Conservation (phyloP, 2,888 invertebrate genomes). For the Caenorhabditis plicata region DNA sequence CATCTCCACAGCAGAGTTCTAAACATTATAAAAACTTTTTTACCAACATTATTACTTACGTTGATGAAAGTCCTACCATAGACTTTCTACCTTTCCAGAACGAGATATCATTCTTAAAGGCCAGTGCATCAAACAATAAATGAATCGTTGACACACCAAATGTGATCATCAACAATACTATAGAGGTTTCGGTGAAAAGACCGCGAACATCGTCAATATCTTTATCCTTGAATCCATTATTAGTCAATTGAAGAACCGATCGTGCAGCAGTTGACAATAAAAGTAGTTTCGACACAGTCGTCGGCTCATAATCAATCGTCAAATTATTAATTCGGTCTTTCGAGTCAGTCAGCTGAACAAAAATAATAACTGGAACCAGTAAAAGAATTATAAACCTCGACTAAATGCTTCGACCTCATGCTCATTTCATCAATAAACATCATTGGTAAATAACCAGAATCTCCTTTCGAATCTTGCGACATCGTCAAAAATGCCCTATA, state of each 20-base stretch:
- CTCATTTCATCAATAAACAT: slow-evolving; percentile 81
- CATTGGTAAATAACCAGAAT: slow-evolving; percentile 76
- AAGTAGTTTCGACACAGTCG: slow-evolving; percentile 64
- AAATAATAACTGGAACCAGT: no score
- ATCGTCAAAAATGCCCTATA: no score
- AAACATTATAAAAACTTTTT: slow-evolving; percentile 2
- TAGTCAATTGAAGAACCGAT: slow-evolving; percentile 65
- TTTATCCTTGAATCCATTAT: slow-evolving; percentile 83
- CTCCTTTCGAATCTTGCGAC: neutral
- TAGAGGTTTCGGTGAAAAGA: slow-evolving; percentile 91
- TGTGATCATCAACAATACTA: slow-evolving; percentile 85
- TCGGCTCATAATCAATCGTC: slow-evolving; percentile 51
- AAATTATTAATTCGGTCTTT: slow-evolving; percentile 37
- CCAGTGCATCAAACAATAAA: slow-evolving; percentile 91
- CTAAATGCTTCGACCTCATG: slow-evolving; percentile 78
- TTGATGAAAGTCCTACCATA: slow-evolving; percentile 82
- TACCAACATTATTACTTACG: slow-evolving; percentile 19
- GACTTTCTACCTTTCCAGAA: slow-evolving; percentile 87
- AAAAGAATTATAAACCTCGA: no score
- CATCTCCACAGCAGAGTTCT: slow-evolving; percentile 82
- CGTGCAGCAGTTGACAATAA: slow-evolving; percentile 66
- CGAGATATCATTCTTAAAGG: slow-evolving; percentile 91
- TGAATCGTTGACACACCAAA: slow-evolving; percentile 87
- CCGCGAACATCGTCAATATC: slow-evolving; percentile 86
- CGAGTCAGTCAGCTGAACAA: slow-evolving; percentile 7